Percentiles rank a stretch among this genome's conserved stretches.
phyloP scores from a whole-genome alignment of 2,888 invertebrate genomes.

The Acanthosepion pharaonis region DNA sequence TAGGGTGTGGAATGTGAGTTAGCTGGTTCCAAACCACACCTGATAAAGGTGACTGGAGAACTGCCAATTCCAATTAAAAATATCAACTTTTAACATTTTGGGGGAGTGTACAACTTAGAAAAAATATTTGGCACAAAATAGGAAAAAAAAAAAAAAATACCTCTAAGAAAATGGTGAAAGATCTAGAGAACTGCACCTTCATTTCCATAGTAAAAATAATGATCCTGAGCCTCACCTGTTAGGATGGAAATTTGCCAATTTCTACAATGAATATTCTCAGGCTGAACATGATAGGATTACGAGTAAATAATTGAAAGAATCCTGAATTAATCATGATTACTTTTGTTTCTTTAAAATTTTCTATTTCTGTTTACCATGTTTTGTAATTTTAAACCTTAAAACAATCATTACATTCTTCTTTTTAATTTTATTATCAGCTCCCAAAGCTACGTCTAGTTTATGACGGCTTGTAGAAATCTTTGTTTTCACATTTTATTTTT shows the following conservation, averaged over 20 bases:
- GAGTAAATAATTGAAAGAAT: not conserved
- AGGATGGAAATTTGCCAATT: not conserved
- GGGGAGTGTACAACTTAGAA: not conserved
- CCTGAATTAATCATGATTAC: no score
- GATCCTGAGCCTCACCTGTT: not conserved
- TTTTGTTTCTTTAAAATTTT: no score
- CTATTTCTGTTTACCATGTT: no score
- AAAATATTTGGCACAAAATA: not conserved
- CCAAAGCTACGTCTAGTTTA: no score
- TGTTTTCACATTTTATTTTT: no score
- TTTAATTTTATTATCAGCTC: no score
- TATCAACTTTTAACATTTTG: not conserved
- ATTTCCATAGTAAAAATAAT: not conserved
- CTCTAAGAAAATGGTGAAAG: not conserved
- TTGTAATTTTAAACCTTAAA: no score
- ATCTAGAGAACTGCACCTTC: not conserved
- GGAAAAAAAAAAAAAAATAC: not conserved
- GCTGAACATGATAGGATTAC: not conserved
- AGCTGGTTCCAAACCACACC: not conserved
- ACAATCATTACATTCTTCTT: no score
- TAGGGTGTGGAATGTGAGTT: not conserved
- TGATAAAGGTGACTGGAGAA: not conserved
- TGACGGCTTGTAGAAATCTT: no score
- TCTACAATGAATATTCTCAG: not conserved
- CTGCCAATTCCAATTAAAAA: conserved; percentile 5